Base-by-base conservation (phyloP, 2,888 invertebrate species). In the Catocala nupta region DNA sequence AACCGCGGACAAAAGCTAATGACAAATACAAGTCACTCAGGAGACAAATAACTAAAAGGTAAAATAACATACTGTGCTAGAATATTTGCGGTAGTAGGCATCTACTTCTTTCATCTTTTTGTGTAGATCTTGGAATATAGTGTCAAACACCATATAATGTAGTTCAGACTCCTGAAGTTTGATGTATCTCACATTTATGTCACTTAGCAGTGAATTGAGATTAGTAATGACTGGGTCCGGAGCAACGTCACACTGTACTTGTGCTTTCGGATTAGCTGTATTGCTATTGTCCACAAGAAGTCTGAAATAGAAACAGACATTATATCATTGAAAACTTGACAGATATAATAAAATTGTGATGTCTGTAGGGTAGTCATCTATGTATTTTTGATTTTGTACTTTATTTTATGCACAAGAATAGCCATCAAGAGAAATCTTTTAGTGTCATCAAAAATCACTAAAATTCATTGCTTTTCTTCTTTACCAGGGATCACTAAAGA, bases 31-130 rank as follows among this genome's bases (percentile, higher is more conserved):
- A 25, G 25, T 25, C 25, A 25, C 16, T 16, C 16, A 16, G 16
- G 16, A 16, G 16, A 16, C 25, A 25, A 25, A 50, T 8, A 33
- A 34, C 9, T 9, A 5, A 34, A n/a, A n/a, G 10, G 11, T 43
- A 43, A 10, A 34, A 42, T 47, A 66, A 85, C 87, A 69, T 52
- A 92, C 92, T 69, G 84, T 84, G 63, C 91, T 90, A 0, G 86
- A 85, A 67, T 90, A 91, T 52, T 85, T 85, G 1, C 68, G 64
- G 53, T 89, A 92, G 62, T 92, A 92, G 0, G 68, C 66, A 67
- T 92, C 92, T 1, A 88, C 90, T 5, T 76, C 71, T 60, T 89
- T 90, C 92, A 92, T 92, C 52, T 76, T 79, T 8, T 69, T 70
- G 45, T 91, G 88, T 5, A 92, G 65, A 12, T 81, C 66, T 10